phyloP scores from a whole-genome alignment of 2,113 vertebrate genomes.

The Gopherus evgoodei region DNA sequence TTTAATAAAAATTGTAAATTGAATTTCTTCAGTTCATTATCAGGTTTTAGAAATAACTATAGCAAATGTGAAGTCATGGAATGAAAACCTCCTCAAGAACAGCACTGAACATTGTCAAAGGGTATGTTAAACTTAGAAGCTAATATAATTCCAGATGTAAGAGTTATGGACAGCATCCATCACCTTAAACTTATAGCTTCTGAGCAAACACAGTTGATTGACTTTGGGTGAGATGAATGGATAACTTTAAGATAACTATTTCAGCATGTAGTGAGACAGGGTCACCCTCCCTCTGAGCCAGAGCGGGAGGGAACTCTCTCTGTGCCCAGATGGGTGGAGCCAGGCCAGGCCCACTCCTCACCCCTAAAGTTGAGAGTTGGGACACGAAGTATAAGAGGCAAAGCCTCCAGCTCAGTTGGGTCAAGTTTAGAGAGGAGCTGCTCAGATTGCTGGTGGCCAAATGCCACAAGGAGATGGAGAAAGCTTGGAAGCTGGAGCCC shows the following conservation, averaged over 20 bases:
- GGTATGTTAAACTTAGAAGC: background rate
- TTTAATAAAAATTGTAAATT: background rate
- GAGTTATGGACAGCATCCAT: background rate
- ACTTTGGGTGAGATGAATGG: background rate
- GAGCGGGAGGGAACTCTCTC: too few relatives aligned
- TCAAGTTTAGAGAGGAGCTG: too few relatives aligned
- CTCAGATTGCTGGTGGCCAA: too few relatives aligned
- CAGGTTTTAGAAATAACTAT: background rate
- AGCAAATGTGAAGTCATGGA: background rate
- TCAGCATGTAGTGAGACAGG: background rate
- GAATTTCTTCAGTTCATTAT: background rate
- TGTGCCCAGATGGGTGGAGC: too few relatives aligned
- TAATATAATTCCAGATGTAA: background rate
- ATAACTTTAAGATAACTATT: background rate
- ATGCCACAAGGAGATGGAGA: too few relatives aligned
- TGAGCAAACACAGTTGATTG: background rate
- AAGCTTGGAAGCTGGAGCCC: too few relatives aligned
- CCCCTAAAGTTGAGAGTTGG: too few relatives aligned
- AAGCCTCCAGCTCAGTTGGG: too few relatives aligned
- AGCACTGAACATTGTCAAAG: background rate
- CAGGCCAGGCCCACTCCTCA: too few relatives aligned
- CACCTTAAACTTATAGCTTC: background rate
- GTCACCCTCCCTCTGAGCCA: too few relatives aligned
- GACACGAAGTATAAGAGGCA: too few relatives aligned
- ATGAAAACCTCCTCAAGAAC: background rate